Conservation (phyloP, 2,113 vertebrate genomes). For the Barnardius zonarius region DNA sequence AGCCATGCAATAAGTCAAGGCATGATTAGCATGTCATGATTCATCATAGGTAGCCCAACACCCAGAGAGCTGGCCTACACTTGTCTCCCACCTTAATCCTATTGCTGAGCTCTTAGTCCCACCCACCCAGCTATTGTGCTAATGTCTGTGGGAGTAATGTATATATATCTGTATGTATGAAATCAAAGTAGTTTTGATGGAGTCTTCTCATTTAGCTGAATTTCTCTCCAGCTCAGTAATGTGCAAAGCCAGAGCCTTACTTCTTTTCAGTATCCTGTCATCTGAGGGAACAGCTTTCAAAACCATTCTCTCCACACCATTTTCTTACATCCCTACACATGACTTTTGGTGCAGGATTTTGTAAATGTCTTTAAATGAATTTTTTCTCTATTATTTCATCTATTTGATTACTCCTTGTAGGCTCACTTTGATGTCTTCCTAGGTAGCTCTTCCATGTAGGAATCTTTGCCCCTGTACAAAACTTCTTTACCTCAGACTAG, state of each 20-base stretch:
- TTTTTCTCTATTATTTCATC: neutral
- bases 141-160: neutral
- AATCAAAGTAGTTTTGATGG: neutral
- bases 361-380: neutral
- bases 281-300: neutral
- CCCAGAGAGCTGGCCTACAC: neutral
- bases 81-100: neutral
- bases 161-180: neutral
- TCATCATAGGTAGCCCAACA: neutral
- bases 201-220: neutral
- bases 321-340: neutral
- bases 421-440: neutral
- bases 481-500: neutral
- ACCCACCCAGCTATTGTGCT: neutral
- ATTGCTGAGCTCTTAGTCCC: neutral
- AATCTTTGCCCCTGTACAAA: neutral
- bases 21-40: neutral
- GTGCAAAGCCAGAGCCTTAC: neutral
- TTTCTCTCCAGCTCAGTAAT: neutral
- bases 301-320: neutral
- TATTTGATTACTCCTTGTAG: neutral
- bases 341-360: neutral
- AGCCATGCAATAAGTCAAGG: neutral
- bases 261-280: neutral
- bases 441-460: neutral